Evolutionary conservation across 2,113 vertebrate genomes (phyloP), one percentile per base, ranked within the genome.

Genomic region (Pao palembangensis): DNA sequence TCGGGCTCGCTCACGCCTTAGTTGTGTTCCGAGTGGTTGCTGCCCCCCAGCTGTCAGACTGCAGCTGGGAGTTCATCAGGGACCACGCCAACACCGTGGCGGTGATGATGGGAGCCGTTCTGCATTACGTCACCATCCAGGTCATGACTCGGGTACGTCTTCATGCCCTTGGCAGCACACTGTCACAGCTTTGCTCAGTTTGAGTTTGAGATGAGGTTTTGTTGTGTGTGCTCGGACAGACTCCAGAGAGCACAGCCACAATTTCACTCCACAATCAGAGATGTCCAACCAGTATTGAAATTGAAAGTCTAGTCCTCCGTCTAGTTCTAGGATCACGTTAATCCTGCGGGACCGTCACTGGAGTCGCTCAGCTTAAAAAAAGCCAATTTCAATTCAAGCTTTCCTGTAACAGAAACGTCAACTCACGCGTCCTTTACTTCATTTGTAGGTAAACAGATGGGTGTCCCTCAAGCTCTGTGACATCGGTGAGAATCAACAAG

Each of bases 111-210:
- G 95, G 95, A 6, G 94, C 95, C 0, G 86, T 97, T 43, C 82
- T 94, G 71, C 96, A 98, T 78, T 98, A 96, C 6, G 0, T 95
- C 48, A 95, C 91, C 73, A 96, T 98, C 1, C 43, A 94, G 75
- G 7, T 93, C 89, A 95, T 96, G 94, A 96, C 88, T 56, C 73
- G 73, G 64, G 90, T 91, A 78, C 10, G 71, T 71, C 14, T 46
- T 10, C 5, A 11, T 2, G 43, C 15, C 43, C 16, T 15, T 44
- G 28, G 2, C 21, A 23, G 21, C n/a, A n/a, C n/a, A 25, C 23
- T 25, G 23, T 25, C 23, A 25, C 23, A n/a, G n/a, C n/a, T n/a
- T n/a, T n/a, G n/a, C n/a, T n/a, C n/a, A n/a, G n/a, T n/a, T n/a
- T n/a, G n/a, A n/a, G n/a, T n/a, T n/a, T n/a, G n/a, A n/a, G n/a